Percentiles rank a stretch among this genome's conserved stretches.
phyloP scores from a whole-genome alignment of 2,797 vertebrate genomes.

The Eutrigla gurnardus region DNA sequence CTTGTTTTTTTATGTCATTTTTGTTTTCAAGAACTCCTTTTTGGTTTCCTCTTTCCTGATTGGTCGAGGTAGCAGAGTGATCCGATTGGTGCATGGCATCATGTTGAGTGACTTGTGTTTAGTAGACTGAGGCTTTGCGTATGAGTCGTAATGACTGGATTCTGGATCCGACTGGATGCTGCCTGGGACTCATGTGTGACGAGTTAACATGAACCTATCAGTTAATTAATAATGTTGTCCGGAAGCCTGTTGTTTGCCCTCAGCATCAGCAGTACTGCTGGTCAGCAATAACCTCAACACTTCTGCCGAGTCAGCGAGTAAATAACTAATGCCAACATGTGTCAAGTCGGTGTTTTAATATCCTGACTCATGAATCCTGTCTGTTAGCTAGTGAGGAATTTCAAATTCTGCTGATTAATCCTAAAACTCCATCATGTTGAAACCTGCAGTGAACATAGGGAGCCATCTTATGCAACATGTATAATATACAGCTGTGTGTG shows the following conservation, averaged over 20 bases:
- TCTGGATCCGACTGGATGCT: too few species aligned
- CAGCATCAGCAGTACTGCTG: background rate
- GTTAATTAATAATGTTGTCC: background rate
- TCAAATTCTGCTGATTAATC: constrained; percentile 3
- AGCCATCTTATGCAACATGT: background rate
- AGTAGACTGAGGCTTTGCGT: too few species aligned
- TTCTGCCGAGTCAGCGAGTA: constrained; percentile 14
- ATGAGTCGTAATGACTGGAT: too few species aligned
- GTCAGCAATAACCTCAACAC: background rate
- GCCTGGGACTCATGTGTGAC: too few species aligned
- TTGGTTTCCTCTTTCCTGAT: too few species aligned
- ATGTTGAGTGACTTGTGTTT: too few species aligned
- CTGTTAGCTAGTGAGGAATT: constrained; percentile 9
- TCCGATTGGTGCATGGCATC: too few species aligned
- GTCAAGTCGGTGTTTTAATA: constrained; percentile 17
- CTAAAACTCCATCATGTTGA: background rate
- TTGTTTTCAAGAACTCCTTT: too few species aligned
- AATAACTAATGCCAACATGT: constrained; percentile 29
- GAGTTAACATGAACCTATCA: too few species aligned
- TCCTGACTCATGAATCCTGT: background rate
- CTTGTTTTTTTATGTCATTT: too few species aligned
- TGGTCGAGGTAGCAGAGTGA: too few species aligned
- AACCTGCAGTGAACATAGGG: background rate
- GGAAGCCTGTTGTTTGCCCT: background rate
- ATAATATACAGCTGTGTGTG: background rate